Conservation (phyloP, 2,797 vertebrate species). For the Eulemur mongoz region DNA sequence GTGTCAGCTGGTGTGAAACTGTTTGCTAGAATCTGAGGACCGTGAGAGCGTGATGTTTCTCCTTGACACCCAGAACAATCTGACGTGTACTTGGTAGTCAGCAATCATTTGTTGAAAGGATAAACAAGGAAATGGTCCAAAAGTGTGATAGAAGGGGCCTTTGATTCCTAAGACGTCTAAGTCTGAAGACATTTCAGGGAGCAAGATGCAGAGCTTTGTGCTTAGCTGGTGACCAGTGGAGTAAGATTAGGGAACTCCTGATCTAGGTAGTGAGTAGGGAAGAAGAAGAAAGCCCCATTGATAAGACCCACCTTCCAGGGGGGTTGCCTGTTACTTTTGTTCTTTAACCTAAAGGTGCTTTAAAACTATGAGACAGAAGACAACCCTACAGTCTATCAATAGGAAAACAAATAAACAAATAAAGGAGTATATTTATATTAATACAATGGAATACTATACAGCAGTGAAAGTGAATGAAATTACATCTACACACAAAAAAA, state of each 20-base stretch:
- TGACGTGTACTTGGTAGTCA: not conserved
- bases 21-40: not conserved
- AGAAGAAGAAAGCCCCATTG: not conserved
- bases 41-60: not conserved
- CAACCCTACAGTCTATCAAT: not conserved
- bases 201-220: not conserved
- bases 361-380: not conserved
- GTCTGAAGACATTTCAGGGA: not conserved
- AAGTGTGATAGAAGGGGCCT: not conserved
- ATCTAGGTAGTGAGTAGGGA: not conserved
- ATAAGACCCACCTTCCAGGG: not conserved
- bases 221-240: no score
- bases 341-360: not conserved
- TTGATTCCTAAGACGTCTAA: not conserved
- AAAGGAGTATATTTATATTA: not conserved
- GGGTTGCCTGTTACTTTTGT: not conserved
- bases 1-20: not conserved
- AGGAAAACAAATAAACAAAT: not conserved
- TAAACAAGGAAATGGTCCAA: not conserved
- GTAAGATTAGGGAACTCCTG: not conserved
- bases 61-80: not conserved
- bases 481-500: not conserved
- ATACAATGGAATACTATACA: not conserved
- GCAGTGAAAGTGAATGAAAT: not conserved
- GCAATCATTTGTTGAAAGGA: not conserved